Conservation (phyloP, 2,888 invertebrate genomes). For the Epinotia demarniana region DNA sequence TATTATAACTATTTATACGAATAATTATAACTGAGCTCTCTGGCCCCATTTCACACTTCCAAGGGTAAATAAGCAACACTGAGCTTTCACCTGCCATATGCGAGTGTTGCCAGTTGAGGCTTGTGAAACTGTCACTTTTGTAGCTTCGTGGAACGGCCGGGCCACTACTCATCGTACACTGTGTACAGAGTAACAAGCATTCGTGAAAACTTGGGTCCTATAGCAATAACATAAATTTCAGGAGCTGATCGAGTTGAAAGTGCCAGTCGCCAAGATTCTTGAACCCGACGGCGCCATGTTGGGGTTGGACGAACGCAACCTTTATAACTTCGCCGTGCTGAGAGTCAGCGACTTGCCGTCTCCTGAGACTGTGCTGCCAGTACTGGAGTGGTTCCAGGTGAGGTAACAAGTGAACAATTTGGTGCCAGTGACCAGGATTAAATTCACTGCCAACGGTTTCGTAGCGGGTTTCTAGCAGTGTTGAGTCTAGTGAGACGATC, state of each 20-base stretch:
- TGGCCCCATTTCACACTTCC: no score
- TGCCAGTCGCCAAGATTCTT: constrained; percentile 92
- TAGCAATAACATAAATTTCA: constrained; percentile 46
- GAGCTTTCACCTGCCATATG: no score
- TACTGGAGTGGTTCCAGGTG: constrained; percentile 94
- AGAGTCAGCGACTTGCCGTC: constrained; percentile 90
- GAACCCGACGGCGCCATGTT: constrained; percentile 98
- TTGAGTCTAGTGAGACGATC: neutral
- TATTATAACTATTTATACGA: no score
- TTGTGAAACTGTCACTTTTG: no score
- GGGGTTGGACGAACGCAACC: constrained; percentile 96
- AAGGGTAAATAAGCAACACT: no score
- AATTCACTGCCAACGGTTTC: no score
- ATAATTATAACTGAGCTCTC: no score
- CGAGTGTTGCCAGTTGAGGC: no score
- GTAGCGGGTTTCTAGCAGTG: no score
- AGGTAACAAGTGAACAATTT: neutral
- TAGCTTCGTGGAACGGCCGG: no score
- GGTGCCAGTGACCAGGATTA: neutral
- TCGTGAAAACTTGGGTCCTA: neutral
- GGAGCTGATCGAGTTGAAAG: constrained; percentile 73
- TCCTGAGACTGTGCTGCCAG: constrained; percentile 94
- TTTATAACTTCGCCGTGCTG: constrained; percentile 97
- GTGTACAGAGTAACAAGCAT: neutral
- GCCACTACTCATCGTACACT: neutral